Conservation (phyloP, 2,888 invertebrate species). For the Dryocosmus kuriphilus region DNA sequence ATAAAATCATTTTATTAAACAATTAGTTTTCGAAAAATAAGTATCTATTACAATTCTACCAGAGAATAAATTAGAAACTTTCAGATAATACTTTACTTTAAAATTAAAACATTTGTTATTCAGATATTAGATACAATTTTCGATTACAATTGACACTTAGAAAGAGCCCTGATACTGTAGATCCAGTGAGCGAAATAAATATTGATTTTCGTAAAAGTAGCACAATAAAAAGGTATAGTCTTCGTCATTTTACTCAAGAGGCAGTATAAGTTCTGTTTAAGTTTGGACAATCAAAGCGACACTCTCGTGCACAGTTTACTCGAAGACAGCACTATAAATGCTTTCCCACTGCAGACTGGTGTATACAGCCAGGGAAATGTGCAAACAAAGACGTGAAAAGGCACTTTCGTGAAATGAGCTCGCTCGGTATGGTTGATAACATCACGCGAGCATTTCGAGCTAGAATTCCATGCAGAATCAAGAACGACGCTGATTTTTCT, state of each 20-base stretch:
- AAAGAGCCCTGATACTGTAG: no score
- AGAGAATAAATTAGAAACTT: no score
- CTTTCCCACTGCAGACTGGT: background rate
- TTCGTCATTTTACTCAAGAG: background rate
- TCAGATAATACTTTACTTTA: no score
- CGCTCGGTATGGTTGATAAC: slow-evolving; percentile 28
- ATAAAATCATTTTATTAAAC: background rate
- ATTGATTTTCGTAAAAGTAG: background rate
- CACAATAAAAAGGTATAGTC: background rate
- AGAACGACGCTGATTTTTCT: background rate
- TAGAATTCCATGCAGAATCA: slow-evolving; percentile 2
- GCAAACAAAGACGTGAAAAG: slow-evolving; percentile 32
- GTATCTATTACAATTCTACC: no score
- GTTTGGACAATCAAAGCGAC: slow-evolving; percentile 15
- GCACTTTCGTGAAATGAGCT: slow-evolving; percentile 29
- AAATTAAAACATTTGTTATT: no score
- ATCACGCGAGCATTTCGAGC: slow-evolving; percentile 5
- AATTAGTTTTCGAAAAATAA: background rate
- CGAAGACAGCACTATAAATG: slow-evolving; percentile 19
- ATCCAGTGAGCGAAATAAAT: background rate
- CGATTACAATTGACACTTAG: no score
- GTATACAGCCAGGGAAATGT: slow-evolving; percentile 27
- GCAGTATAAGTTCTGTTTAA: background rate
- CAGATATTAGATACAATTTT: no score
- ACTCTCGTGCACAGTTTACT: slow-evolving; percentile 17